Percentiles rank a stretch among this genome's conserved stretches.
Conservation (phyloP, 2,797 vertebrate genomes). For the Spizella passerina region DNA sequence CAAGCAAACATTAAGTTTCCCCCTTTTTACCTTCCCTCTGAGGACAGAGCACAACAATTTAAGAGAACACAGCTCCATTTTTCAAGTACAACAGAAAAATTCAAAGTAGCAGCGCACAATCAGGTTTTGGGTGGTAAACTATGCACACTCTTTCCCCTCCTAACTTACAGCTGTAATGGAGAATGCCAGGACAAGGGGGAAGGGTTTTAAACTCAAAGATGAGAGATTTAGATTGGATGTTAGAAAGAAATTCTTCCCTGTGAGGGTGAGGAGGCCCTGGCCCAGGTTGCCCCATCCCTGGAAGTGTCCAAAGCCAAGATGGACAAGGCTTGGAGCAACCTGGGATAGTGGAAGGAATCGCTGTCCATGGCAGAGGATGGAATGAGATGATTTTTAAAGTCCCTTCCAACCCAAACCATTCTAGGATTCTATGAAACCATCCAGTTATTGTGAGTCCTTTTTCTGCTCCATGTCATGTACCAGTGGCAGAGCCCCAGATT, state of each 20-base stretch:
- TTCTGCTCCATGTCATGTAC: neutral
- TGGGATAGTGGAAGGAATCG: neutral
- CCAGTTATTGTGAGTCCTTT: neutral
- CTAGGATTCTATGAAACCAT: neutral
- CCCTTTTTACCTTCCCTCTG: neutral
- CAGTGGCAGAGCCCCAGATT: neutral
- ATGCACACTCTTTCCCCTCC: neutral
- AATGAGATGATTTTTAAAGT: neutral
- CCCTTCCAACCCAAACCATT: neutral
- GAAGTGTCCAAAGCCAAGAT: neutral
- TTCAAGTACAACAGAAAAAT: neutral
- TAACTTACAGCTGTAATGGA: neutral
- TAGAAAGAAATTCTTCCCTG: neutral
- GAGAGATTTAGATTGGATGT: neutral
- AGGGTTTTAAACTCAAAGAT: neutral
- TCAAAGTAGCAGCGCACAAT: neutral
- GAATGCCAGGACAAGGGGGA: neutral
- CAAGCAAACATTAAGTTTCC: neutral
- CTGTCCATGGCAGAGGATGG: neutral
- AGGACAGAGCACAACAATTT: neutral
- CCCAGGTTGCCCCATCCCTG: neutral
- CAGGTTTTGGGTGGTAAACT: neutral
- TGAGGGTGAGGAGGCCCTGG: neutral
- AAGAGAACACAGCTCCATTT: neutral
- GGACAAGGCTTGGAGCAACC: neutral